phyloP scores from a whole-genome alignment of 1,140 invertebrate species.

The Lucilia cuprina region DNA sequence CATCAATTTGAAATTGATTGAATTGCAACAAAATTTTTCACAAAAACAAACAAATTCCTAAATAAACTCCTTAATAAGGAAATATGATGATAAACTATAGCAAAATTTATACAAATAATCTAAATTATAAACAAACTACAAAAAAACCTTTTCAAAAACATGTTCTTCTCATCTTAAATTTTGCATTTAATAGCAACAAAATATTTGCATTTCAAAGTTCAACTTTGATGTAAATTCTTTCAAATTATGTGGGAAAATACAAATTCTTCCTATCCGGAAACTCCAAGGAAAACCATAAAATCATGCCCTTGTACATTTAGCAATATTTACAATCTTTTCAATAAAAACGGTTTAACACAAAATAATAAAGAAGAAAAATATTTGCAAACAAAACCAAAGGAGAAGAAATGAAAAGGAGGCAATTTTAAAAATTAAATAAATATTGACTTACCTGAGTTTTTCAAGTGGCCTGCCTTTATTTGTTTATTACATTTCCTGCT shows the following conservation, averaged over 20 bases:
- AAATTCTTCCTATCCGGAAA: not conserved
- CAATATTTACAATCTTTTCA: not conserved
- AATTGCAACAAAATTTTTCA: too few species aligned
- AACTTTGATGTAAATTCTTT: not conserved
- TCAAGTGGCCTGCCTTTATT: not conserved
- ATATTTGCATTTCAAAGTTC: not conserved
- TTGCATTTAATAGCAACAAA: not conserved
- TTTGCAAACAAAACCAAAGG: not conserved
- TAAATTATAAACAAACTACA: too few species aligned
- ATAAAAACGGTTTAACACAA: not conserved
- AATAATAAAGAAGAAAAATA: not conserved
- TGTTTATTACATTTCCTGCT: not conserved
- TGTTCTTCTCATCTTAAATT: not conserved
- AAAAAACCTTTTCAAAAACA: too few species aligned
- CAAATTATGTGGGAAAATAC: not conserved
- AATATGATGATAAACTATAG: too few species aligned
- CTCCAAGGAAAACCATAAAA: not conserved
- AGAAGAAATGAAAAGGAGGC: not conserved
- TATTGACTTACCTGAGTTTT: not conserved
- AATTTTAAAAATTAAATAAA: not conserved
- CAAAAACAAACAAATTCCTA: too few species aligned
- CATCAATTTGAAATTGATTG: too few species aligned
- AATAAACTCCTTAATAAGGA: too few species aligned
- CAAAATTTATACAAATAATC: too few species aligned
- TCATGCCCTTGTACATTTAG: not conserved